Conservation (phyloP, 2,113 vertebrate genomes). For the Scophthalmus maximus region DNA sequence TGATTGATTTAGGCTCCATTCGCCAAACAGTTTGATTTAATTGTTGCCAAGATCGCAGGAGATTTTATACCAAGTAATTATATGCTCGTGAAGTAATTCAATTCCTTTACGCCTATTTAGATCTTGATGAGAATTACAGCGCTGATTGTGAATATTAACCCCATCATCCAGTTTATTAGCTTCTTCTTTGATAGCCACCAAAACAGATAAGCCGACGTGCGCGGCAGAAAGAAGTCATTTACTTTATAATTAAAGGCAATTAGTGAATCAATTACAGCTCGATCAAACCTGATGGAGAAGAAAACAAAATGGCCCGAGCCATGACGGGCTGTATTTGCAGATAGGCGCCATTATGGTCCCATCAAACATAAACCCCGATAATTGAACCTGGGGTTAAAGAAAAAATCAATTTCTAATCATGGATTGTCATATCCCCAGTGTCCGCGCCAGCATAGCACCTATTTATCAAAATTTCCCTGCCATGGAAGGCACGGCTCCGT, state of each 20-base stretch:
- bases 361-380: slow-evolving; percentile 71
- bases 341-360: slow-evolving; percentile 64
- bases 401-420: slow-evolving; percentile 82
- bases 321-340: slow-evolving; percentile 58
- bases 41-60: slow-evolving; percentile 49
- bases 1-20: slow-evolving; percentile 41
- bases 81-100: slow-evolving; percentile 54
- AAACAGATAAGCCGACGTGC: slow-evolving; percentile 66
- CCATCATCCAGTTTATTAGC: slow-evolving; percentile 70
- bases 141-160: slow-evolving; percentile 72
- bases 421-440: slow-evolving; percentile 67
- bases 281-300: slow-evolving; percentile 75
- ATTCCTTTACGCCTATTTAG: slow-evolving; percentile 58
- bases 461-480: slow-evolving; percentile 57
- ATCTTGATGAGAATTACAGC: slow-evolving; percentile 68
- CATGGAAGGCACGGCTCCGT: background rate
- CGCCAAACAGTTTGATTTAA: slow-evolving; percentile 32
- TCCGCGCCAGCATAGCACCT: slow-evolving; percentile 33
- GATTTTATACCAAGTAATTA: slow-evolving; percentile 53
- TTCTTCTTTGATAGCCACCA: slow-evolving; percentile 64
- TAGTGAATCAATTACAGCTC: slow-evolving; percentile 79
- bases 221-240: slow-evolving; percentile 61
- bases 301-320: slow-evolving; percentile 60
- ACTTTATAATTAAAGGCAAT: slow-evolving; percentile 81
- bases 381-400: slow-evolving; percentile 72